Evolutionary conservation across 2,113 vertebrate species (phyloP).

Genomic region (Pterocles orientalis): DNA sequence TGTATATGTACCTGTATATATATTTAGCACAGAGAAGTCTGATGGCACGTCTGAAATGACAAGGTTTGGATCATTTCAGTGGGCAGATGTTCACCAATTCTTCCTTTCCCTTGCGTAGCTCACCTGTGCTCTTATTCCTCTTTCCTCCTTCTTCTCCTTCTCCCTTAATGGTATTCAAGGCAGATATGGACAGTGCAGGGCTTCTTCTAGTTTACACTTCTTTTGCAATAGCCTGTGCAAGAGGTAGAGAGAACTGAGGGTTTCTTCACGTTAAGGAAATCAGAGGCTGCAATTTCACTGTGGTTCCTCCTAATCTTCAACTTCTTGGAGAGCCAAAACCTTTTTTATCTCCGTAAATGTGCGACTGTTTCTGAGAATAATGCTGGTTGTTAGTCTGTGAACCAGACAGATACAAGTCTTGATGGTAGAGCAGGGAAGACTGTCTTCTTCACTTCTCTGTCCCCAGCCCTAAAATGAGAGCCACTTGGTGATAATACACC

Average conservation of each 20-base stretch:
- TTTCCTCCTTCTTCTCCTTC: background rate
- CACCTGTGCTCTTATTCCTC: background rate
- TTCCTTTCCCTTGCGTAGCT: background rate
- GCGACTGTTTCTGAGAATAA: background rate
- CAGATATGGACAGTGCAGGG: background rate
- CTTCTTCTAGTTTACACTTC: background rate
- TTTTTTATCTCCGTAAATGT: background rate
- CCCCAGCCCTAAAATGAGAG: background rate
- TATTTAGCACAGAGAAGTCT: background rate
- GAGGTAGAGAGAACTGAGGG: background rate
- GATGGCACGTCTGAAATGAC: background rate
- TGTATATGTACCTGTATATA: background rate
- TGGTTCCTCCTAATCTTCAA: background rate
- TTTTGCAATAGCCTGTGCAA: background rate
- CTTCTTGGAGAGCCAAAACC: background rate
- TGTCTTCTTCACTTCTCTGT: background rate
- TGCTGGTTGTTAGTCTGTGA: background rate
- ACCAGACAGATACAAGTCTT: background rate
- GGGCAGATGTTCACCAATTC: background rate
- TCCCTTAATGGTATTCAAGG: background rate
- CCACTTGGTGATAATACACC: background rate
- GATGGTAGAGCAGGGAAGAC: background rate
- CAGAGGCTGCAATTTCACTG: background rate
- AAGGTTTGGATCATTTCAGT: background rate
- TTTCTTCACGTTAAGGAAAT: background rate